A percentile compares a stretch with the other conserved stretches of the same genome.
Conservation (phyloP, 2,888 invertebrate genomes). For the Sipha maydis region DNA sequence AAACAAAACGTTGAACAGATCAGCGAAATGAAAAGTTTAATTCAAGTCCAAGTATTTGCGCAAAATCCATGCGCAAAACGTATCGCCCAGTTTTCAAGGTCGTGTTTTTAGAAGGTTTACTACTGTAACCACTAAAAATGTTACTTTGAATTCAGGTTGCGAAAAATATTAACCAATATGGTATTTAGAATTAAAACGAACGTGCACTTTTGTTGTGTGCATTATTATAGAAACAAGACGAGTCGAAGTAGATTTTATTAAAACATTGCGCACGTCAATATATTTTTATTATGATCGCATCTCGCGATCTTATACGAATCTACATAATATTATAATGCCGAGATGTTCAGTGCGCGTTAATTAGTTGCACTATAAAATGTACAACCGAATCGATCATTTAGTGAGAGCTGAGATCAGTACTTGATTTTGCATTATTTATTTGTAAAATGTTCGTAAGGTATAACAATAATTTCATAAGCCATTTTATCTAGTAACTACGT, state of each 20-base stretch:
- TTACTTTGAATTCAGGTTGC: conserved; percentile 22
- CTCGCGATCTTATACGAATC: neutral
- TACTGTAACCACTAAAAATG: neutral
- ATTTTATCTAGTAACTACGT: too few species aligned
- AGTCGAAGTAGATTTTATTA: neutral
- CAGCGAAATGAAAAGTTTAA: neutral
- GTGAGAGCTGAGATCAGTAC: too few species aligned
- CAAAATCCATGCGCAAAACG: neutral
- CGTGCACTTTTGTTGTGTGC: neutral
- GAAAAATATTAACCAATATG: neutral
- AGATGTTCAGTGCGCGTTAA: too few species aligned
- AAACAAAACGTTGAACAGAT: neutral
- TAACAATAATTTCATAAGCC: too few species aligned
- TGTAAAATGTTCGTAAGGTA: too few species aligned
- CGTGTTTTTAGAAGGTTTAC: conserved; percentile 9
- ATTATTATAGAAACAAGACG: neutral
- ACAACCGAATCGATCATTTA: too few species aligned
- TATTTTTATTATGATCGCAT: neutral
- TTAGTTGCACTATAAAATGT: too few species aligned
- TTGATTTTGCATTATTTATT: too few species aligned
- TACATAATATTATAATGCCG: neutral
- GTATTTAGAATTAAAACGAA: neutral
- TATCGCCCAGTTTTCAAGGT: neutral
- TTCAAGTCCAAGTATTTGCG: neutral
- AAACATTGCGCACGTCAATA: neutral